Conservation (phyloP, 2,888 invertebrate species). For the Acleris laterana region DNA sequence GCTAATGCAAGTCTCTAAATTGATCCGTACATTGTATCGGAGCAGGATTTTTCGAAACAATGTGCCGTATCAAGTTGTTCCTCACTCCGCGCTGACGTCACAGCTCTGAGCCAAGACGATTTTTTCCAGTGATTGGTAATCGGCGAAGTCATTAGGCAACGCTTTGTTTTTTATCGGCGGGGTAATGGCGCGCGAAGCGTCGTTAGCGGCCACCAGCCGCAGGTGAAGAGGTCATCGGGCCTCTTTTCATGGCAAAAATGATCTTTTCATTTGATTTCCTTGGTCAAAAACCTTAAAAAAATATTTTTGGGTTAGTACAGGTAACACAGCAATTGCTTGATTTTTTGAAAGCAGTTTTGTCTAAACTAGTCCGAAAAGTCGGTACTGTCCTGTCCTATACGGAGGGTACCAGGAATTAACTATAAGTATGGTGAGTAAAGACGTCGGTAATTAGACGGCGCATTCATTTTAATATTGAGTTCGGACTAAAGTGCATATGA, state of each 20-base stretch:
- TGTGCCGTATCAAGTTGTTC: slow-evolving; percentile 30
- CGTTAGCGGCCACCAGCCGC: slow-evolving; percentile 44
- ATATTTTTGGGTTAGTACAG: too few species aligned
- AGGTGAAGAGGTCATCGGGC: slow-evolving; percentile 32
- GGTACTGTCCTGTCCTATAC: too few species aligned
- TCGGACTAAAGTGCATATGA: too few species aligned
- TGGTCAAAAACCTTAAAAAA: background rate
- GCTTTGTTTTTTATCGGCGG: slow-evolving; percentile 55
- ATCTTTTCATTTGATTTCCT: background rate
- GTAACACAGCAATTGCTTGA: too few species aligned
- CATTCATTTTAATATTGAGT: too few species aligned
- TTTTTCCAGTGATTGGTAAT: slow-evolving; percentile 59
- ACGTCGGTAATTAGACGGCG: too few species aligned
- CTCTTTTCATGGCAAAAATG: background rate
- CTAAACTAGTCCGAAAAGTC: too few species aligned
- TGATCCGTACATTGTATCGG: too few species aligned
- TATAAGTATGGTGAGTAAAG: too few species aligned
- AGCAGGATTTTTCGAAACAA: background rate
- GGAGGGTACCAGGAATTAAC: too few species aligned
- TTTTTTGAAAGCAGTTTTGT: too few species aligned
- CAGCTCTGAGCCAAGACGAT: slow-evolving; percentile 40
- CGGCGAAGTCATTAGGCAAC: slow-evolving; percentile 54
- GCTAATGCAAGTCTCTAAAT: too few species aligned
- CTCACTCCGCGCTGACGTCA: slow-evolving; percentile 30
- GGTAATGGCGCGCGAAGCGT: slow-evolving; percentile 55